A percentile compares a stretch with the other conserved stretches of the same genome.
Evolutionary conservation across 1,140 invertebrate species (phyloP).

Genomic region (Hormaphis cornu): DNA sequence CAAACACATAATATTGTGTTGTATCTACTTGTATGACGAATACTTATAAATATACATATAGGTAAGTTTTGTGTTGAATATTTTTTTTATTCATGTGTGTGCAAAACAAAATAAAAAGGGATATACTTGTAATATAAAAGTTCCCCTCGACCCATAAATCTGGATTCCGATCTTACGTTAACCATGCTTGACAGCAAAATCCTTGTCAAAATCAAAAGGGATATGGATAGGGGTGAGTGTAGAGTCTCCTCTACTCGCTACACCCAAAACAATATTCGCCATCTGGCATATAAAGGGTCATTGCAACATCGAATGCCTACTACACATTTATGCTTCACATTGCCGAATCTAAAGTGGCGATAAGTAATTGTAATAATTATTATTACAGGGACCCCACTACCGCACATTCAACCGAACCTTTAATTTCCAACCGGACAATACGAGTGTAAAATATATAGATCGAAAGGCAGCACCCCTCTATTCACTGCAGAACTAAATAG

Average conservation of each 20-base stretch:
- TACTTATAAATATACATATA: too few species aligned
- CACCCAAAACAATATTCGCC: slow-evolving; percentile 26
- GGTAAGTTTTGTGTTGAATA: neutral
- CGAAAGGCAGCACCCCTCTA: neutral
- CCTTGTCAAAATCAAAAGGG: slow-evolving; percentile 32
- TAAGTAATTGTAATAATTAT: slow-evolving; percentile 30
- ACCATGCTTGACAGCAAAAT: slow-evolving; percentile 26
- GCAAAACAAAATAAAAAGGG: slow-evolving; percentile 19
- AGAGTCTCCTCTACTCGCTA: neutral
- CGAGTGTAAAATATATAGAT: neutral
- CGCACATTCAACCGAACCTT: neutral
- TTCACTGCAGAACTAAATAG: neutral
- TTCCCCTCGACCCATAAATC: slow-evolving; percentile 17
- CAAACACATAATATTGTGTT: too few species aligned
- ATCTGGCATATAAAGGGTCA: slow-evolving; percentile 29
- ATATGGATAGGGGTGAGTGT: slow-evolving; percentile 26
- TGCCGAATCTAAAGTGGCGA: neutral
- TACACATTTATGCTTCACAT: neutral
- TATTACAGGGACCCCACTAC: slow-evolving; percentile 6
- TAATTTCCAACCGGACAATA: neutral
- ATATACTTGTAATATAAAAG: slow-evolving; percentile 5
- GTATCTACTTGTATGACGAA: neutral
- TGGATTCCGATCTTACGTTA: slow-evolving; percentile 29
- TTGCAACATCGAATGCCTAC: slow-evolving; percentile 7
- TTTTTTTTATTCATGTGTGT: neutral